A percentile compares a stretch with the other conserved stretches of the same genome.
Evolutionary conservation across 1,140 invertebrate species (phyloP).

Genomic region (Hormaphis cornu): DNA sequence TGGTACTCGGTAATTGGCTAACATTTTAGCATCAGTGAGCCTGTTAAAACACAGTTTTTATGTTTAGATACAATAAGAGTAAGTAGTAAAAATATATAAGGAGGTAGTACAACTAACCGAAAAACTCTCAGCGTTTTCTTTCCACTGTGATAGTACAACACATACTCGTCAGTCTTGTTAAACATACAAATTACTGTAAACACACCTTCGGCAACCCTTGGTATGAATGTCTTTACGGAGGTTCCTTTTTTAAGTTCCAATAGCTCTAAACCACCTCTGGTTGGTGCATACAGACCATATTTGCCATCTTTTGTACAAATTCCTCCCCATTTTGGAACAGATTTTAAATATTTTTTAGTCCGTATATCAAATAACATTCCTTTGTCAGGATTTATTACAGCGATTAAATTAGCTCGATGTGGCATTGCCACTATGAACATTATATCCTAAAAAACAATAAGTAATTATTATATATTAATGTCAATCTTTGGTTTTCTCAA

Average conservation of each 20-base stretch:
- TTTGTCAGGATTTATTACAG: slow-evolving; percentile 81
- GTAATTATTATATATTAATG: neutral
- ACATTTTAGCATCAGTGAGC: slow-evolving; percentile 73
- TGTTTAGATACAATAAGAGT: neutral
- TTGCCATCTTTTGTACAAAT: slow-evolving; percentile 78
- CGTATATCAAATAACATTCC: slow-evolving; percentile 76
- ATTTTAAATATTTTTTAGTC: slow-evolving; percentile 64
- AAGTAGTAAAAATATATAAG: neutral
- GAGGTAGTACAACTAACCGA: slow-evolving; percentile 47
- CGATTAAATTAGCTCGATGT: slow-evolving; percentile 71
- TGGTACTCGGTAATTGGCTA: slow-evolving; percentile 86
- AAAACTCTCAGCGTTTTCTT: slow-evolving; percentile 86
- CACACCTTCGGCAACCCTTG: slow-evolving; percentile 89
- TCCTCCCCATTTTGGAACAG: slow-evolving; percentile 71
- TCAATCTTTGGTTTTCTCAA: neutral
- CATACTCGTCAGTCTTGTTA: slow-evolving; percentile 87
- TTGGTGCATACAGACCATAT: slow-evolving; percentile 84
- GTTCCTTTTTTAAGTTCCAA: slow-evolving; percentile 76
- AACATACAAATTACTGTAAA: slow-evolving; percentile 92
- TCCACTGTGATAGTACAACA: slow-evolving; percentile 92
- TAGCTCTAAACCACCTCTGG: slow-evolving; percentile 80
- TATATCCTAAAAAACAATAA: slow-evolving; percentile 49
- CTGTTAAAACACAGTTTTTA: slow-evolving; percentile 44
- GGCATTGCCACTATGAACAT: slow-evolving; percentile 63
- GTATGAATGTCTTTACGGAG: slow-evolving; percentile 75